These are phyloP conservation scores for Macrobrachium nipponense DNA, from an alignment of 1,140 invertebrate genomes.

Conservation along the genomic window DNA sequence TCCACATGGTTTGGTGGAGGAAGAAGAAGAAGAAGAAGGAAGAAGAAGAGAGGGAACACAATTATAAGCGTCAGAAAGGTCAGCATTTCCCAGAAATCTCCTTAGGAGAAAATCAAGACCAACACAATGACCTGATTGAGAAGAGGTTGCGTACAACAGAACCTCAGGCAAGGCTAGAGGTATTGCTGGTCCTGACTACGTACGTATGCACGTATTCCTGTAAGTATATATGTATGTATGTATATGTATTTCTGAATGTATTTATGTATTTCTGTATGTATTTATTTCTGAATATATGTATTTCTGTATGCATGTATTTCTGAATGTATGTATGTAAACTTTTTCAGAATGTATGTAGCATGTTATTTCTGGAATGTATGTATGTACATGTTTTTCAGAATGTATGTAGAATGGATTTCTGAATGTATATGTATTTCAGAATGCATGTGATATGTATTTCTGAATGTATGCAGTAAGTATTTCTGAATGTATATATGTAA, in stretches of 20 bases:
- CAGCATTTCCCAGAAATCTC: too few relatives aligned
- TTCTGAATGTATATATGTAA: background rate
- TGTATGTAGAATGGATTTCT: too few relatives aligned
- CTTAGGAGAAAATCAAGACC: too few relatives aligned
- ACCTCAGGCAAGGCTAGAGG: too few relatives aligned
- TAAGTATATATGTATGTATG: conserved; percentile 24
- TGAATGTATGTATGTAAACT: background rate
- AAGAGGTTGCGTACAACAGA: too few relatives aligned
- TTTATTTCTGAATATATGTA: background rate
- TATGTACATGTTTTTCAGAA: background rate
- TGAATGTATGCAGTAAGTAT: background rate
- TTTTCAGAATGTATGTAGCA: background rate
- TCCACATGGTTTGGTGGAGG: too few relatives aligned
- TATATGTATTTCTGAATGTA: background rate
- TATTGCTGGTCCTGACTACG: background rate
- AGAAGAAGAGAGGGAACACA: too few relatives aligned
- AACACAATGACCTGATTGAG: too few relatives aligned
- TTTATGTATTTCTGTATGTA: background rate
- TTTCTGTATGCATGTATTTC: too few relatives aligned
- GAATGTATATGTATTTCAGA: background rate
- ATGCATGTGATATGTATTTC: background rate
- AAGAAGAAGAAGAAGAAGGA: too few relatives aligned
- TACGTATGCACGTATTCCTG: conserved; percentile 29
- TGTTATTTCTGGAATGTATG: background rate
- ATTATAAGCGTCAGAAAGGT: too few relatives aligned